These are phyloP conservation scores for Nibea albiflora DNA, from an alignment of 2,113 vertebrate species.

Conservation along the genomic window DNA sequence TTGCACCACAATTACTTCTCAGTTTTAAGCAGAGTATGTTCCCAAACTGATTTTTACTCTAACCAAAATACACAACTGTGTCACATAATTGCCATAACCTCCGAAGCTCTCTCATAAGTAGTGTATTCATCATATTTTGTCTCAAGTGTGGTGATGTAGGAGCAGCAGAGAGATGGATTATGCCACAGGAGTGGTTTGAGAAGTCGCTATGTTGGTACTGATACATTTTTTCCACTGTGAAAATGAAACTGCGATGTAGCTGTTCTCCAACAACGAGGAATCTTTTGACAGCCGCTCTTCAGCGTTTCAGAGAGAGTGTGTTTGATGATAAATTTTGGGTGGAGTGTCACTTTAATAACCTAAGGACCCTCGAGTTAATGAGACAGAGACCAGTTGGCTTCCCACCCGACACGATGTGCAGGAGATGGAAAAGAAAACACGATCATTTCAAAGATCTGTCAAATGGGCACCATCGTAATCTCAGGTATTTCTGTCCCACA, in stretches of 20 bases:
- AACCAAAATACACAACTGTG: background rate
- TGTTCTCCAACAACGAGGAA: slow-evolving; percentile 1
- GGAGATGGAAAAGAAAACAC: slow-evolving; percentile 11
- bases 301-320: background rate
- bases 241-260: slow-evolving; percentile 1
- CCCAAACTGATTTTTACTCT: background rate
- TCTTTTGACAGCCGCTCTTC: background rate
- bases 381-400: slow-evolving; percentile 21
- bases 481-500: slow-evolving; percentile 72
- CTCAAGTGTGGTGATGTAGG: background rate
- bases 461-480: slow-evolving; percentile 29
- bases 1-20: background rate
- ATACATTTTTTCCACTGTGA: background rate
- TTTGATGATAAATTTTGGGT: background rate
- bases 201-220: background rate
- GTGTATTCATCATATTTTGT: background rate
- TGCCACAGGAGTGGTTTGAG: background rate
- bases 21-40: background rate
- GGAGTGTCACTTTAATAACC: slow-evolving; percentile 23
- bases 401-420: background rate
- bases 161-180: background rate
- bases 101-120: background rate
- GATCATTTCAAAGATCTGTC: slow-evolving; percentile 36
- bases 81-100: background rate
- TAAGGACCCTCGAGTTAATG: slow-evolving; percentile 19